Conservation (phyloP, 2,113 vertebrate species). For the Phylloscopus trochiloides region DNA sequence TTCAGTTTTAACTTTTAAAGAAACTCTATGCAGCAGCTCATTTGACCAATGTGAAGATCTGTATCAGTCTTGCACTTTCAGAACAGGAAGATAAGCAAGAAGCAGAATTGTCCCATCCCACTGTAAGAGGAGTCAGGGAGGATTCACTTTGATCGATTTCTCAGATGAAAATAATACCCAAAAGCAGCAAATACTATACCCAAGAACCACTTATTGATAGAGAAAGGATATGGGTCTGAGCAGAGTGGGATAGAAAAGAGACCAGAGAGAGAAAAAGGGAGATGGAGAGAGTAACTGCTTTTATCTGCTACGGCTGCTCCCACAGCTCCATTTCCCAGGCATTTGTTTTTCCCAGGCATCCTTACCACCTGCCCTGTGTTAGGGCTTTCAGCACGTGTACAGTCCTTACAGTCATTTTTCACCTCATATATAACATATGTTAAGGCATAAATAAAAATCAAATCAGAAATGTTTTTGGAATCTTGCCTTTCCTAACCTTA, state of each 20-base stretch:
- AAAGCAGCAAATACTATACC: not conserved
- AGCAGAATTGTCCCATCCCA: accelerated
- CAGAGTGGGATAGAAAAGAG: not conserved
- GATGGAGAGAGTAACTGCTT: not conserved
- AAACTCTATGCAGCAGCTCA: not conserved
- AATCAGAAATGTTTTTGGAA: not conserved
- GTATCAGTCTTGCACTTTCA: not conserved
- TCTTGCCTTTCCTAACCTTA: not conserved
- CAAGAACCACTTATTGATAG: not conserved
- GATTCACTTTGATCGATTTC: not conserved
- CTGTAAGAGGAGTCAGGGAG: not conserved
- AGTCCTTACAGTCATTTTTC: not conserved
- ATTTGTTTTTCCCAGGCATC: not conserved
- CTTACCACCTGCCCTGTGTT: not conserved
- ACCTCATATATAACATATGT: not conserved
- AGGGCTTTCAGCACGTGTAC: not conserved
- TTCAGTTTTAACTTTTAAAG: not conserved
- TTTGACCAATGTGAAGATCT: not conserved
- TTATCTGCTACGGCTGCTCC: not conserved
- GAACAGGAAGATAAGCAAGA: not conserved
- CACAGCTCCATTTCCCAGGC: not conserved
- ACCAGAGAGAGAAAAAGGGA: not conserved
- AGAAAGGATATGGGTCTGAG: not conserved
- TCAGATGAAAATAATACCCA: accelerated
- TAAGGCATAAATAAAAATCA: not conserved